phyloP scores from a whole-genome alignment of 2,797 vertebrate species.

The Coccyzus lansbergi region DNA sequence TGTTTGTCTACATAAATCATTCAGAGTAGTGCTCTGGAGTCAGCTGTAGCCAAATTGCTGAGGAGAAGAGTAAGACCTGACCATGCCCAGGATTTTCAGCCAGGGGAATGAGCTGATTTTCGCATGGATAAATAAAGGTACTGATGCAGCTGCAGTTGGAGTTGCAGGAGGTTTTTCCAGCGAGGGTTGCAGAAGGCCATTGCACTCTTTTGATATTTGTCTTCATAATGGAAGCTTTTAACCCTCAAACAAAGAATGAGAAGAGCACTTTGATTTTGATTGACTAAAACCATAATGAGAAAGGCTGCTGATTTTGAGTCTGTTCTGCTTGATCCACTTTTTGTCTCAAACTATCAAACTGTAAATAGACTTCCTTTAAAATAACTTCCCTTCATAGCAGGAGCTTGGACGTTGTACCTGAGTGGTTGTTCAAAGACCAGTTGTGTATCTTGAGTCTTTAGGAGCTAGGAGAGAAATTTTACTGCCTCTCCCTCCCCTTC shows the following conservation, averaged over 20 bases:
- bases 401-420: background rate
- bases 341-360: background rate
- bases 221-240: background rate
- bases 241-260: background rate
- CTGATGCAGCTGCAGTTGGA: background rate
- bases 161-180: background rate
- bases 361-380: background rate
- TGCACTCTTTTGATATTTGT: background rate
- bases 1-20: background rate
- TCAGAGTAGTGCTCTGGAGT: background rate
- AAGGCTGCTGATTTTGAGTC: background rate
- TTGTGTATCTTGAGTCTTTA: accelerated
- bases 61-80: background rate
- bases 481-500: background rate
- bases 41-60: background rate
- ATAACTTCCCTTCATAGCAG: background rate
- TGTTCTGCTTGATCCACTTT: background rate
- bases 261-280: background rate
- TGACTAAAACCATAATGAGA: background rate
- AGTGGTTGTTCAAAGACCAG: background rate
- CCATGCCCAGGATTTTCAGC: background rate
- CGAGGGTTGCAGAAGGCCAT: background rate
- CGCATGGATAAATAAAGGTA: background rate
- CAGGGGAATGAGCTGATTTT: background rate
- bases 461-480: background rate